These are phyloP conservation scores for Characodon lateralis DNA, from an alignment of 2,797 vertebrate species.

Conservation along the genomic window DNA sequence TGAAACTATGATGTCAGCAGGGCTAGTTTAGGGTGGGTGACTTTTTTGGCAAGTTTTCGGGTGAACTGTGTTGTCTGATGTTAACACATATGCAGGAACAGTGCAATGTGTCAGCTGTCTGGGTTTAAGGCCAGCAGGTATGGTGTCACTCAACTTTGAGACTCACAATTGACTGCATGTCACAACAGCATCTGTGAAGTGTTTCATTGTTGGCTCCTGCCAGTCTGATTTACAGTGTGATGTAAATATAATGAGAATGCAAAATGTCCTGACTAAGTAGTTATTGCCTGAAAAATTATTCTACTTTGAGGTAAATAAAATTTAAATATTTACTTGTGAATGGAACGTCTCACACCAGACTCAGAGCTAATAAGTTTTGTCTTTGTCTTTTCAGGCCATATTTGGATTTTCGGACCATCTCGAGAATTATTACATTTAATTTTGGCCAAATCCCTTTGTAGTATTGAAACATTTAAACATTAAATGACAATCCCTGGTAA, in stretches of 20 bases:
- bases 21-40: neutral
- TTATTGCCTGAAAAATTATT: neutral
- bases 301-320: neutral
- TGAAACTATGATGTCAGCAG: neutral
- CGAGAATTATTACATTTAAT: neutral
- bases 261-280: neutral
- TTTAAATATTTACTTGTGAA: neutral
- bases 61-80: slow-evolving; percentile 4
- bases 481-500: neutral
- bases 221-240: neutral
- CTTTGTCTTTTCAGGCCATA: too few species aligned
- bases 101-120: neutral
- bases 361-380: neutral
- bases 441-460: neutral
- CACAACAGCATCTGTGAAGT: neutral
- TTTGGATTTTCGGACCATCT: neutral
- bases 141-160: neutral
- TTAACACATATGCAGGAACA: neutral
- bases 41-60: neutral
- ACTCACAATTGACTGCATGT: neutral
- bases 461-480: neutral
- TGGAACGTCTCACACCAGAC: neutral
- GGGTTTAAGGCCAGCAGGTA: neutral
- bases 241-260: too few species aligned
- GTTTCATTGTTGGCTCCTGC: neutral